Evolutionary conservation across 2,888 invertebrate species (phyloP), one percentile per base, ranked within the genome.

Genomic region (Rotaria socialis): DNA sequence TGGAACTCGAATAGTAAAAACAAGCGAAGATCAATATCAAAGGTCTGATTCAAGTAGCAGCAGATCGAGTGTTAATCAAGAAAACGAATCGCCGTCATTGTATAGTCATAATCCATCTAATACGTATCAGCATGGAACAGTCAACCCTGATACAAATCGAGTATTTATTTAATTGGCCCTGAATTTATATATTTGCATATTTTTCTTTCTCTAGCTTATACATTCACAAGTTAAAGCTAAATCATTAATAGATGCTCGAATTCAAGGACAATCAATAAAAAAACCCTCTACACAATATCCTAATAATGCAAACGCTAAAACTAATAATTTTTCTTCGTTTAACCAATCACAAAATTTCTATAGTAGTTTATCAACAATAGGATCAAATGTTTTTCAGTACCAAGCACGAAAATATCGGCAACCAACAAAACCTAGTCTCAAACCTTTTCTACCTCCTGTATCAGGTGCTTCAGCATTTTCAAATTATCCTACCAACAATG

Each of bases 401-500:
- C 35, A 35, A 67, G 35, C 67, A 19, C 35, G 16, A 27, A 16
- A 35, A 35, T 14, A 27, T 67, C 14, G 67, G 35, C 27, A 67
- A 67, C 22, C n/a, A 80, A 80, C 80, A 0, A 80, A 80, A 47
- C 47, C 47, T n/a, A 47, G 80, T 47, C 80, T 47, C 1, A 47
- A 16, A 14, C 80, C 80, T 24, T 80, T 80, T 80, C 47, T 80
- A 80, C 80, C 80, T 47, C 35, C 47, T 43, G 47, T 80, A 47
- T 80, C 80, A 5, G 80, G 80, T 80, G 80, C 80, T n/a, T 80
- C 80, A 24, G 80, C 80, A 24, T 80, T 80, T 43, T 80, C 80
- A n/a, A 24, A 80, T 47, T 80, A 80, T 80, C 47, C 80, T 5
- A 80, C n/a, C 8, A 80, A 47, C 24, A 80, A 2, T 80, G 47